phyloP scores from a whole-genome alignment of 2,888 invertebrate species.

The Campaea margaritaria region DNA sequence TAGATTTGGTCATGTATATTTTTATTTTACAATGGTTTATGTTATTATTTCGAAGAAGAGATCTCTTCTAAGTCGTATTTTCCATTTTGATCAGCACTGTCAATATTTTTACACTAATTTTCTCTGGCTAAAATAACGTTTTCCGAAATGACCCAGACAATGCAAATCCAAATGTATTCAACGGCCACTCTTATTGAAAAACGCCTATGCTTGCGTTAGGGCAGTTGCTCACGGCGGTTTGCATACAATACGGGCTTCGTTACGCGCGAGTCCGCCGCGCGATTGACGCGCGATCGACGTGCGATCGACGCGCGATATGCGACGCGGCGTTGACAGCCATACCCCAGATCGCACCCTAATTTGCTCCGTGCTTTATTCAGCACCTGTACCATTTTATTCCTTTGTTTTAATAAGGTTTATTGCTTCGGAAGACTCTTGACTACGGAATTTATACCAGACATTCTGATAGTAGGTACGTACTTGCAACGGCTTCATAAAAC shows the following conservation, averaged over 20 bases:
- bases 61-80: too few species aligned
- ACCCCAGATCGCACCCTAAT: slow-evolving; percentile 66
- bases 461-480: slow-evolving; percentile 3
- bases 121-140: neutral
- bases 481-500: slow-evolving; percentile 11
- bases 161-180: slow-evolving; percentile 39
- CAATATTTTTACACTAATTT: neutral
- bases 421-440: slow-evolving; percentile 5
- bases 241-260: slow-evolving; percentile 78
- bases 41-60: too few species aligned
- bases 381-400: slow-evolving; percentile 57
- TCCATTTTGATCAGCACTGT: too few species aligned
- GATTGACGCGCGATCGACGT: slow-evolving; percentile 67
- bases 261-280: slow-evolving; percentile 55
- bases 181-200: slow-evolving; percentile 51
- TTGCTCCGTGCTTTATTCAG: slow-evolving; percentile 64
- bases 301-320: slow-evolving; percentile 54
- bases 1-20: too few species aligned
- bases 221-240: slow-evolving; percentile 51
- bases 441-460: slow-evolving; percentile 17
- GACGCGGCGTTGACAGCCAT: slow-evolving; percentile 52
- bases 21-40: too few species aligned
- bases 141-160: slow-evolving; percentile 4
- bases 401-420: slow-evolving; percentile 16
- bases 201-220: slow-evolving; percentile 48